These are phyloP conservation scores for Lepidocolaptes lacrymiger DNA, from an alignment of 2,797 vertebrate genomes.

Conservation along the genomic window DNA sequence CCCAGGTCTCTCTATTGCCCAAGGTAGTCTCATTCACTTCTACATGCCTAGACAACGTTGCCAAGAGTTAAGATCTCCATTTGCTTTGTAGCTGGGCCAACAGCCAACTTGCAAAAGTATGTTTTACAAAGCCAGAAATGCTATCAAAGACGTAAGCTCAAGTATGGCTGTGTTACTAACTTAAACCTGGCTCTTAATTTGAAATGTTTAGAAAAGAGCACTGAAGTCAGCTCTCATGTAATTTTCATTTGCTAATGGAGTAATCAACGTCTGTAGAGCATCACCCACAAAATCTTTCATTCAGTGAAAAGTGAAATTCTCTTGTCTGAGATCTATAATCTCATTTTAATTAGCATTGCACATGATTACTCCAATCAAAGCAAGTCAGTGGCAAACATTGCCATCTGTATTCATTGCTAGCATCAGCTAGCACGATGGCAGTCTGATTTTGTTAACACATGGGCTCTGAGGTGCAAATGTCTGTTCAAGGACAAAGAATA, in stretches of 20 bases:
- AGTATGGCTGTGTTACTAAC: not conserved
- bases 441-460: not conserved
- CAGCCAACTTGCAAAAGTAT: not conserved
- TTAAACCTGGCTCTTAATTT: not conserved
- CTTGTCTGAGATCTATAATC: conserved; percentile 20
- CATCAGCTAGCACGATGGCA: not conserved
- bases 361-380: conserved; percentile 44
- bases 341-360: conserved; percentile 54
- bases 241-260: conserved; percentile 17
- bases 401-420: conserved; percentile 6
- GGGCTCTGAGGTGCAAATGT: not conserved
- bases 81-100: not conserved
- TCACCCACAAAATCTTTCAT: not conserved
- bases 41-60: not conserved
- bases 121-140: not conserved
- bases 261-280: conserved; percentile 6
- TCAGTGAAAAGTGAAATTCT: conserved; percentile 14
- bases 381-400: conserved; percentile 16
- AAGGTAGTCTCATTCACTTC: not conserved
- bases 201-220: not conserved
- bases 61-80: not conserved
- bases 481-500: conserved; percentile 13
- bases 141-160: not conserved
- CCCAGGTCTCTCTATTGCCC: not conserved
- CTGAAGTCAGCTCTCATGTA: not conserved